Base-by-base conservation (phyloP, 2,888 invertebrate species). In the Aporophyla lueneburgensis region DNA sequence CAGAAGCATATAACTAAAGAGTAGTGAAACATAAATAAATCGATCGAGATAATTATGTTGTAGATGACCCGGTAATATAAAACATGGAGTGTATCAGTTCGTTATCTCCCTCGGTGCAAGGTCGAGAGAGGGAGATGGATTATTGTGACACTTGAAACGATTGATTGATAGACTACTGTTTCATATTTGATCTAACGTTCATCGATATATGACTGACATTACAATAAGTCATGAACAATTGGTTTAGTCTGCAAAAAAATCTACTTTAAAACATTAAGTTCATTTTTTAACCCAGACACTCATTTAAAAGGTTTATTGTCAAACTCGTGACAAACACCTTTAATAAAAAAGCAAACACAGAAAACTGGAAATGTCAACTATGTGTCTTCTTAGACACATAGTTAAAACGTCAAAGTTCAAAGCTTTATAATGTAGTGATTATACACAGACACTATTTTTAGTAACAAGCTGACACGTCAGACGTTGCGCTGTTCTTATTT, bases 61-160 rank as follows among this genome's bases (percentile, higher is more conserved):
- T 53, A 46, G 69, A 75, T 84, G 82, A 84, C 84, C 84, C 76
- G 81, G 53, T 76, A 72, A 61, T 84, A 80, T 33, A 68, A 84
- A 84, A 74, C 46, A 74, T 54, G 10, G 14, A 70, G 56, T 58
- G 67, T 85, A 76, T 83, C 76, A 54, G 40, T 71, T 33, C 14
- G 49, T 83, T 83, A 83, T 83, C 82, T 81, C 76, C 16, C 53
- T 76, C 71, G 27, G 54, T 76, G 71, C 81, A 83, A 85, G 83
- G 83, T 71, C 85, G 72, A 70, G 27, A 56, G 74, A 76, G 85
- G 53, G 83, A 84, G 68, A 74, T n/a, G 65, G 81, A 80, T 76
- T 40, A 72, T 63, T 81, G 59, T 73, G 76, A 56, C 54, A 75
- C 27, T 78, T 68, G 61, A 33, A 73, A 72, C 49, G 40, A 56